A percentile compares a stretch with the other conserved stretches of the same genome.
These are phyloP conservation scores for Entelurus aequoreus DNA, from an alignment of 2,113 vertebrate genomes.

Conservation along the genomic window DNA sequence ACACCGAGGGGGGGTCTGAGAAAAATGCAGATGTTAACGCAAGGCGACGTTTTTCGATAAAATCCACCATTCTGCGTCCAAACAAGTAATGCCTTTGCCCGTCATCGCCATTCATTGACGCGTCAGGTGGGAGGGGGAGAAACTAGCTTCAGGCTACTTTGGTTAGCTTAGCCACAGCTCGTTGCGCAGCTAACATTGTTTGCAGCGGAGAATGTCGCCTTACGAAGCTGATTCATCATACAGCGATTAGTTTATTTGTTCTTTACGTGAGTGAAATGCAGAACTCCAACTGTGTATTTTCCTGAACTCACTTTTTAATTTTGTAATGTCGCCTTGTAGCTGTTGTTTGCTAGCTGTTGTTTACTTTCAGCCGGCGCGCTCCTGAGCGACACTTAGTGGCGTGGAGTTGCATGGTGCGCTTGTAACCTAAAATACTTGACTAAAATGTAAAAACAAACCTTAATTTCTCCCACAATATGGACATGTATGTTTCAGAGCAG, in stretches of 20 bases:
- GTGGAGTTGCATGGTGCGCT: not conserved
- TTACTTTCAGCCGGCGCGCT: conserved; percentile 41
- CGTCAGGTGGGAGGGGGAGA: conserved; percentile 14
- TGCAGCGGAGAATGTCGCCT: not conserved
- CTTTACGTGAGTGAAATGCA: not conserved
- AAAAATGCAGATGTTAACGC: not conserved
- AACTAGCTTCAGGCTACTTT: conserved; percentile 41
- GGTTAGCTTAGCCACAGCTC: conserved; percentile 21
- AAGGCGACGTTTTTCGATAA: not conserved
- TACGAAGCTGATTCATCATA: not conserved
- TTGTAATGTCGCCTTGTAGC: conserved; percentile 35
- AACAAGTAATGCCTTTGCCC: conserved; percentile 7
- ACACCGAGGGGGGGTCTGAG: not conserved
- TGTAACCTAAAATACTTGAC: too few species aligned
- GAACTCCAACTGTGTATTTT: not conserved
- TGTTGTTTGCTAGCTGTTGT: conserved; percentile 9
- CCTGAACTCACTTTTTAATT: not conserved
- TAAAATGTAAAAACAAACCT: too few species aligned
- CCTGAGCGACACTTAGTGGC: conserved; percentile 24
- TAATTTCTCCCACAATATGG: too few species aligned
- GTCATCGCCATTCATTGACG: conserved; percentile 52
- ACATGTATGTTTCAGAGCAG: too few species aligned
- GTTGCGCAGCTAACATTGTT: conserved; percentile 54
- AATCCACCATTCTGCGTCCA: not conserved
- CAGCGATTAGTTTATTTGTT: not conserved